Conservation (phyloP, 2,113 vertebrate genomes). For the Piliocolobus tephrosceles region DNA sequence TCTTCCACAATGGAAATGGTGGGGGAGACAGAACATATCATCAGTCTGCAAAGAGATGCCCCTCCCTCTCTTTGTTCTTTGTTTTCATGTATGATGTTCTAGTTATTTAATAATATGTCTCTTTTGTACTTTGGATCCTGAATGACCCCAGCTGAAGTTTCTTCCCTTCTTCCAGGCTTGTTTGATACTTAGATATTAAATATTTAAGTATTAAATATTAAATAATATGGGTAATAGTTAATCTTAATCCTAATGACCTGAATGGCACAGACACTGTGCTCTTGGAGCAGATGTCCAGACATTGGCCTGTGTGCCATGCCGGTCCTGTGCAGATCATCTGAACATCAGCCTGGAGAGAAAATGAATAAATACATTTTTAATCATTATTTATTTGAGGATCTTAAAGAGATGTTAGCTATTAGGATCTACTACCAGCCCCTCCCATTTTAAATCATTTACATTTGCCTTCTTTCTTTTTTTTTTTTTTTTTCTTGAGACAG, state of each 20-base stretch:
- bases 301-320: neutral
- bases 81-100: neutral
- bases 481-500: no score
- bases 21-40: neutral
- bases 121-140: neutral
- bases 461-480: neutral
- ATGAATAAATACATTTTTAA: neutral
- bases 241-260: neutral
- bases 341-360: neutral
- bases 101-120: neutral
- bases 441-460: neutral
- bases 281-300: neutral
- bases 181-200: neutral
- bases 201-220: no score
- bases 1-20: neutral
- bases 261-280: neutral
- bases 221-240: neutral
- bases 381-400: neutral
- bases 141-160: neutral
- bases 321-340: neutral
- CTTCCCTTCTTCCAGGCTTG: neutral
- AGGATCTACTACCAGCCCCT: neutral
- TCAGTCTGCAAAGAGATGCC: neutral
- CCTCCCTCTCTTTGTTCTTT: neutral
- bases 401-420: neutral